These are phyloP conservation scores for Periparus ater DNA, from an alignment of 2,797 vertebrate genomes.

Conservation along the genomic window DNA sequence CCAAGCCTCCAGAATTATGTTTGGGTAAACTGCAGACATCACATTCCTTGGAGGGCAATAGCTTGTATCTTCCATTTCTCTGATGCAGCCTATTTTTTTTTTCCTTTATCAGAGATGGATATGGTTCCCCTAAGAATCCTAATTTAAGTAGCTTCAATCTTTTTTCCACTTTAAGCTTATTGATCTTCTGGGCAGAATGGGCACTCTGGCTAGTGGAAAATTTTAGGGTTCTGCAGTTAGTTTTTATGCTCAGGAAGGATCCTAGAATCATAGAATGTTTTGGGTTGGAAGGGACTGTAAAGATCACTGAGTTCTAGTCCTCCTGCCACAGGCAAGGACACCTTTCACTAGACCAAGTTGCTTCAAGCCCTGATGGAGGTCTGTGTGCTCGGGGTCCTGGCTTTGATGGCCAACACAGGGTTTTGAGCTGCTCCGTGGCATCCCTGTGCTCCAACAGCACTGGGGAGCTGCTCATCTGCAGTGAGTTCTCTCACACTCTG, in stretches of 20 bases:
- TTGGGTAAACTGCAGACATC: slow-evolving; percentile 46
- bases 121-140: slow-evolving; percentile 47
- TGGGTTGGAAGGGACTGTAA: not conserved
- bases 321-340: not conserved
- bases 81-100: not conserved
- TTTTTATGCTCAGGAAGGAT: not conserved
- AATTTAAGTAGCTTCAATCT: slow-evolving; percentile 49
- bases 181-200: slow-evolving; percentile 29
- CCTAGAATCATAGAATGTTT: not conserved
- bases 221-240: not conserved
- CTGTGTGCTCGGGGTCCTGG: not conserved
- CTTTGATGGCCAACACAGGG: not conserved
- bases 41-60: slow-evolving; percentile 48
- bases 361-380: not conserved
- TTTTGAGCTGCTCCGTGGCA: not conserved
- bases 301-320: not conserved
- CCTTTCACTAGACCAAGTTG: not conserved
- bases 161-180: slow-evolving; percentile 35
- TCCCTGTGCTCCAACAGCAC: not conserved
- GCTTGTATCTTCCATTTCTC: slow-evolving; percentile 42
- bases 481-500: not conserved
- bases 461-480: not conserved
- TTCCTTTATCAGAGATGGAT: slow-evolving; percentile 31
- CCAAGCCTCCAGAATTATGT: slow-evolving; percentile 54
- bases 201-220: slow-evolving; percentile 7